These are phyloP conservation scores for Eulimnadia texana DNA, from an alignment of 1,140 invertebrate species.

Conservation along the genomic window DNA sequence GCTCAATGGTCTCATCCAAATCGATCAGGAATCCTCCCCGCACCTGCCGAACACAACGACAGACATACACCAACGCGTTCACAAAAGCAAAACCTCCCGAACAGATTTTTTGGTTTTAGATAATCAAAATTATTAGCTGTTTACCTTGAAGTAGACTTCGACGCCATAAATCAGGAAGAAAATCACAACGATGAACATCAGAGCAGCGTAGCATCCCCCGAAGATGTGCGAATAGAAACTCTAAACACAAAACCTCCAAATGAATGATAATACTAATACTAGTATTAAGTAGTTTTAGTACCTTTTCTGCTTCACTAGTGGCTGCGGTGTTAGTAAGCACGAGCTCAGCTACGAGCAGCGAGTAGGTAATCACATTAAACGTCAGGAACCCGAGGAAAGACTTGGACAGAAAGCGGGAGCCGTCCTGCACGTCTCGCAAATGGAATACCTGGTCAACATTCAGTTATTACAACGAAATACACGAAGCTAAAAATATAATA, in stretches of 20 bases:
- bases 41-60: constrained; percentile 18
- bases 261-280: neutral
- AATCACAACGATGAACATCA: constrained; percentile 76
- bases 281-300: constrained; percentile 22
- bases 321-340: constrained; percentile 48
- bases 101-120: neutral
- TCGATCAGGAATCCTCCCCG: constrained; percentile 23
- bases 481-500: constrained; percentile 24
- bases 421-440: constrained; percentile 68
- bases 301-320: constrained; percentile 43
- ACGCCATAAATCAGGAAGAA: constrained; percentile 91
- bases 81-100: neutral
- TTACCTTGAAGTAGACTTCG: constrained; percentile 86
- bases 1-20: constrained; percentile 3
- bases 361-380: constrained; percentile 80
- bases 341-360: constrained; percentile 65
- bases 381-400: constrained; percentile 80
- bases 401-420: constrained; percentile 71
- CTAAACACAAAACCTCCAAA: constrained; percentile 32
- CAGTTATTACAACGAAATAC: neutral
- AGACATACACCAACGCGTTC: neutral
- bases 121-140: constrained; percentile 12
- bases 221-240: constrained; percentile 68
- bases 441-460: constrained; percentile 60
- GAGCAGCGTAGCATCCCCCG: constrained; percentile 78